Conservation (phyloP, 2,797 vertebrate genomes). For the Decapterus maruadsi region DNA sequence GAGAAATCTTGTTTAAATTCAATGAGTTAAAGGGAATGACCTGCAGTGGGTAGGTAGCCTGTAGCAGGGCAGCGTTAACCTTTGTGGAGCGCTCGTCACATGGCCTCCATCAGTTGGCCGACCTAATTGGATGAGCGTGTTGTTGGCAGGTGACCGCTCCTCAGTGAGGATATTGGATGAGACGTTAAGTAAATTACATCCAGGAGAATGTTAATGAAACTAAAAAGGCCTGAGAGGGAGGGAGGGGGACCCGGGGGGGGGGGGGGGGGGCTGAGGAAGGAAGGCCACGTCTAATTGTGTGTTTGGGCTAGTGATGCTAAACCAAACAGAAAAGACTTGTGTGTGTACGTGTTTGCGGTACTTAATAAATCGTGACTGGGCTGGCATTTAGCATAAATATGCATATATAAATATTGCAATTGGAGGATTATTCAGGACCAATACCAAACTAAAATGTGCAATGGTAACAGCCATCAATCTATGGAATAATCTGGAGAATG, state of each 20-base stretch:
- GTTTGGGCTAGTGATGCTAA: neutral
- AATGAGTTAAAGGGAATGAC: neutral
- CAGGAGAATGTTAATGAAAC: constrained; percentile 66
- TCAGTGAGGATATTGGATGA: constrained; percentile 26
- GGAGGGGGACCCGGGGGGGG: no score
- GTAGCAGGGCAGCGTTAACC: constrained; percentile 7
- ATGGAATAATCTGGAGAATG: no score
- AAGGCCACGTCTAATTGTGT: neutral
- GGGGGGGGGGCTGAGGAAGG: no score
- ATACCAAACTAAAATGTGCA: no score
- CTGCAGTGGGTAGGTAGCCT: no score
- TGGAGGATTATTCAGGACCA: no score
- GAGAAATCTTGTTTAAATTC: neutral
- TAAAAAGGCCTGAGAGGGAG: constrained; percentile 15
- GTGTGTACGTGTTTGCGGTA: neutral
- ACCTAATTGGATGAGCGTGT: constrained; percentile 50
- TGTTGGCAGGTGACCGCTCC: constrained; percentile 42
- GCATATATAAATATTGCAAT: no score
- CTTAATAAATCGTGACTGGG: neutral
- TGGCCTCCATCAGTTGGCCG: neutral
- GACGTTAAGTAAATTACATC: constrained; percentile 58
- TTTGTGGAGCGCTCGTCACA: constrained; percentile 8
- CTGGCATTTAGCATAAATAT: neutral
- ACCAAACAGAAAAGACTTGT: neutral
- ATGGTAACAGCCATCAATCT: no score